Percentiles rank a stretch among this genome's conserved stretches.
These are phyloP conservation scores for Diglossa brunneiventris DNA, from an alignment of 2,113 vertebrate species.

Conservation along the genomic window DNA sequence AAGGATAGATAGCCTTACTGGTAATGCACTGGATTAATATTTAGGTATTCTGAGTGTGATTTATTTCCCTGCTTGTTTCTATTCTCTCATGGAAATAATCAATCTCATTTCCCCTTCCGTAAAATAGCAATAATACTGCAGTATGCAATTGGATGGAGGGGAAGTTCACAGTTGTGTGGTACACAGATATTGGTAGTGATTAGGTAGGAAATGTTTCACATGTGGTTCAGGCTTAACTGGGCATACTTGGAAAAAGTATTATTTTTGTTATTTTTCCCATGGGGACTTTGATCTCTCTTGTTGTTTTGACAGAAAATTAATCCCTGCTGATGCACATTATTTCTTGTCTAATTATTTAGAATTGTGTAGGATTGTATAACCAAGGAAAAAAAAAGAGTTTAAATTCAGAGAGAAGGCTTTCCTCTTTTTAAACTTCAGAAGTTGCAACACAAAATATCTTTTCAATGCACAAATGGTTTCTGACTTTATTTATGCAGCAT, in stretches of 20 bases:
- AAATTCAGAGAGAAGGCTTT: not conserved
- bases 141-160: not conserved
- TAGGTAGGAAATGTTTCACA: not conserved
- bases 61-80: not conserved
- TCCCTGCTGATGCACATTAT: not conserved
- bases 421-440: not conserved
- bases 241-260: not conserved
- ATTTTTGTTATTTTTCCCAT: not conserved
- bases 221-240: not conserved
- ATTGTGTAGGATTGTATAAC: not conserved
- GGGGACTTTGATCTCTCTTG: not conserved
- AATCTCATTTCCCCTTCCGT: not conserved
- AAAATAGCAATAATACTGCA: not conserved
- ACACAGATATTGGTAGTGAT: not conserved
- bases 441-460: not conserved
- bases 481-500: not conserved
- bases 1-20: not conserved
- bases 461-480: not conserved
- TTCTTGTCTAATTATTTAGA: not conserved
- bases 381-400: not conserved
- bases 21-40: not conserved
- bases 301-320: not conserved
- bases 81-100: not conserved
- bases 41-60: not conserved
- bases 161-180: not conserved